phyloP scores from a whole-genome alignment of 1,140 invertebrate genomes.

The Drosophila murphyi region DNA sequence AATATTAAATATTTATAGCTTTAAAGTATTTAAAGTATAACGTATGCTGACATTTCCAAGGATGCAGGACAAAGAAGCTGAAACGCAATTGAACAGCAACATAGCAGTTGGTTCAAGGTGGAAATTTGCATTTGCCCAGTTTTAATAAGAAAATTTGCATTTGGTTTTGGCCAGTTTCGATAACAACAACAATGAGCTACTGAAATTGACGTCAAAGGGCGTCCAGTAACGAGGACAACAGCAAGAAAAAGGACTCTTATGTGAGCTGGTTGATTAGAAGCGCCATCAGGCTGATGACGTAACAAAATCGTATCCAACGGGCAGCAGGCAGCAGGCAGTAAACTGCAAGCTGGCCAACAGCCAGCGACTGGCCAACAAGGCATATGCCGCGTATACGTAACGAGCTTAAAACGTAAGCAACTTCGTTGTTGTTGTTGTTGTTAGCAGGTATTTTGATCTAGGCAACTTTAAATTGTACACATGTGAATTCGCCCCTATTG shows the following conservation, averaged over 20 bases:
- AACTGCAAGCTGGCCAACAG: not conserved
- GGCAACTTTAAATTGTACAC: constrained; percentile 10
- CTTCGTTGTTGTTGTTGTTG: not conserved
- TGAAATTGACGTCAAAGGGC: constrained; percentile 42
- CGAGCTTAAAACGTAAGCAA: constrained; percentile 1
- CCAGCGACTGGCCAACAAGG: not conserved
- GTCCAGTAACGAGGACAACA: constrained; percentile 25
- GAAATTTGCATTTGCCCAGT: constrained; percentile 12
- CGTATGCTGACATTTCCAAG: no score
- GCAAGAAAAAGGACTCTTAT: constrained; percentile 7
- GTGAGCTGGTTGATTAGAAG: constrained; percentile 45
- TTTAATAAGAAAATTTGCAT: constrained; percentile 33
- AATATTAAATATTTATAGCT: no score
- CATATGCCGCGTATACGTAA: constrained; percentile 49
- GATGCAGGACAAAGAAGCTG: not conserved
- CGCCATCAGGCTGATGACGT: constrained; percentile 37
- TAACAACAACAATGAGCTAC: not conserved
- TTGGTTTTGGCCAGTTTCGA: constrained; percentile 9
- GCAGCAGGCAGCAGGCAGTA: not conserved
- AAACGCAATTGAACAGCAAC: not conserved
- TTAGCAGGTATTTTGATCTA: not conserved
- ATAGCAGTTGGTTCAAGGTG: not conserved
- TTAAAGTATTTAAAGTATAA: no score
- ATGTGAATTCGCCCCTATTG: constrained; percentile 33
- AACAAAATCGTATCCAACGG: constrained; percentile 15